phyloP scores from a whole-genome alignment of 2,797 vertebrate species.

The Urosaurus nigricauda region DNA sequence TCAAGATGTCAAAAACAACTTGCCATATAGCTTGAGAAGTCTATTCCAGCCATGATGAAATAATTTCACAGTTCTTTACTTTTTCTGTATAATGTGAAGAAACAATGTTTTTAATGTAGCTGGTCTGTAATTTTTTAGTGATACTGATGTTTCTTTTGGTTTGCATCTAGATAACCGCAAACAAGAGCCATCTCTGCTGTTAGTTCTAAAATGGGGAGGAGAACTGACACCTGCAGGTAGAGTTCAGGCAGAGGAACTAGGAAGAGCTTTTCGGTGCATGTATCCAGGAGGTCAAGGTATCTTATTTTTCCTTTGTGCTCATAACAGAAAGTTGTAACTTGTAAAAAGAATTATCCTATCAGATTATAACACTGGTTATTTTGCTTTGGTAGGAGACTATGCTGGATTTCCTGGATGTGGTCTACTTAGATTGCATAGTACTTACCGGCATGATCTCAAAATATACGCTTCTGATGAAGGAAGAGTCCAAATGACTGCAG shows the following conservation, averaged over 20 bases:
- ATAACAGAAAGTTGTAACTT: conserved; percentile 4
- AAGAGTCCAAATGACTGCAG: conserved; percentile 91
- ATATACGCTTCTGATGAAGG: conserved; percentile 92
- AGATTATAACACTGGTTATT: conserved; percentile 60
- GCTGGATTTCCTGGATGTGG: conserved; percentile 92
- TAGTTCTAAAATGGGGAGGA: conserved; percentile 92
- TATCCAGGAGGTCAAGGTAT: conserved; percentile 93
- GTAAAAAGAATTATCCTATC: conserved; percentile 61
- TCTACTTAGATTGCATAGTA: conserved; percentile 89
- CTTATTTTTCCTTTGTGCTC: not conserved
- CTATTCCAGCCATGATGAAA: not conserved
- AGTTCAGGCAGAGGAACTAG: conserved; percentile 91
- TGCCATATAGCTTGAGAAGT: not conserved
- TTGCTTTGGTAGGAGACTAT: conserved; percentile 86
- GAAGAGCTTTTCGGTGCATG: conserved; percentile 91
- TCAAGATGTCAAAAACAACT: not conserved
- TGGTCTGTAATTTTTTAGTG: not conserved
- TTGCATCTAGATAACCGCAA: conserved; percentile 81
- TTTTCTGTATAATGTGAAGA: not conserved
- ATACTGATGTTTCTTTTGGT: not conserved
- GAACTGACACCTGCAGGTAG: conserved; percentile 90
- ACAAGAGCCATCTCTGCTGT: conserved; percentile 87
- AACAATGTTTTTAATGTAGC: not conserved
- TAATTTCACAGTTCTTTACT: not conserved
- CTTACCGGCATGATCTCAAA: conserved; percentile 91